Evolutionary conservation across 2,797 vertebrate genomes (phyloP).

Genomic region (Masticophis lateralis): DNA sequence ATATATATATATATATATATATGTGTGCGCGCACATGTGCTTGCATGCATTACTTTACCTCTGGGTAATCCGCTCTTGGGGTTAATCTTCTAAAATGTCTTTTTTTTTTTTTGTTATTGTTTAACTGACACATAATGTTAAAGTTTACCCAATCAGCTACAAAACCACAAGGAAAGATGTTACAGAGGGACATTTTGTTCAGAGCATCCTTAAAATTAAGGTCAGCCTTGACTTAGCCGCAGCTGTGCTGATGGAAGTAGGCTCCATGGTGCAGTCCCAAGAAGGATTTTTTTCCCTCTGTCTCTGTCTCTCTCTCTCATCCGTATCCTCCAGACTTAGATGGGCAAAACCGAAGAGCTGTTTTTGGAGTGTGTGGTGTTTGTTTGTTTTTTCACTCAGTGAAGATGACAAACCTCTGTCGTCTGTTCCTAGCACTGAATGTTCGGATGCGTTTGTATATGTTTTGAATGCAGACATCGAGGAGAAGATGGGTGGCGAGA

Average conservation of each 20-base stretch:
- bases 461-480: background rate
- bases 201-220: background rate
- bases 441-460: background rate
- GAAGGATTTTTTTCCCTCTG: background rate
- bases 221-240: slow-evolving; percentile 2
- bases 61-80: background rate
- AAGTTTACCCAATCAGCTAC: slow-evolving; percentile 5
- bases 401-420: background rate
- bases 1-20: background rate
- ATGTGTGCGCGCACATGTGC: rapidly evolving
- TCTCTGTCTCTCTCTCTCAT: no score
- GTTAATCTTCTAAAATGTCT: slow-evolving; percentile 3
- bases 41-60: background rate
- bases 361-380: background rate
- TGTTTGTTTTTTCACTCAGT: no score
- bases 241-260: background rate
- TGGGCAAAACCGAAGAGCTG: background rate
- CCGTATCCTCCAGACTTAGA: background rate
- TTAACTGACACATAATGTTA: background rate
- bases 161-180: background rate
- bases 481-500: background rate
- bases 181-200: background rate
- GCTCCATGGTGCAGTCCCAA: background rate
- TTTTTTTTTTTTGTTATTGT: background rate
- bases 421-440: background rate